Conservation (phyloP, 2,888 invertebrate genomes). For the Bimastos eiseni region DNA sequence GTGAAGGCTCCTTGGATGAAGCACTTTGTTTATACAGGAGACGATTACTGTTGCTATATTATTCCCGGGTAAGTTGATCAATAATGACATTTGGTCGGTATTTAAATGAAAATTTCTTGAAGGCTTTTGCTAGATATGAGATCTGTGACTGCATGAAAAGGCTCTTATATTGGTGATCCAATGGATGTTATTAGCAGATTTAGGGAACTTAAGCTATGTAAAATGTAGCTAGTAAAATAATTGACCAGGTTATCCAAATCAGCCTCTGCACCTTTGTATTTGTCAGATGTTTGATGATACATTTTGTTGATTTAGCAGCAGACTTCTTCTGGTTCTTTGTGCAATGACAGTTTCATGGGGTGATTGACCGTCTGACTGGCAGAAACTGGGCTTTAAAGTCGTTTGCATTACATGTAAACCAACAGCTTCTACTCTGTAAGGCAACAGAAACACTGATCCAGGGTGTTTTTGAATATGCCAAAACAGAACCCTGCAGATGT, state of each 20-base stretch:
- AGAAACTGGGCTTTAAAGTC: too few relatives aligned
- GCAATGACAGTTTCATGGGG: too few relatives aligned
- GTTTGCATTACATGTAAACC: too few relatives aligned
- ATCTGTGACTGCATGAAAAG: neutral
- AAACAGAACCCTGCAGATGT: too few relatives aligned
- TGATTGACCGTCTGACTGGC: too few relatives aligned
- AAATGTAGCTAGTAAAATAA: neutral
- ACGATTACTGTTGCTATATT: slow-evolving; percentile 35
- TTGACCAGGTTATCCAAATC: neutral
- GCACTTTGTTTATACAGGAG: slow-evolving; percentile 38
- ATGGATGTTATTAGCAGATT: neutral
- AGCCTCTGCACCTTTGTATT: neutral
- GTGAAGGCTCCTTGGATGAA: slow-evolving; percentile 45
- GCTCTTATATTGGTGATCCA: neutral
- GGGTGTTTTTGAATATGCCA: too few relatives aligned
- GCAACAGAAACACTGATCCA: too few relatives aligned
- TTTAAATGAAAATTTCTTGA: neutral
- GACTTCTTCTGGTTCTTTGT: too few relatives aligned
- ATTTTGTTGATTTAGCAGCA: too few relatives aligned
- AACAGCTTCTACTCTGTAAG: too few relatives aligned
- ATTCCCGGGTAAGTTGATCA: slow-evolving; percentile 40
- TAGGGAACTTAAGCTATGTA: neutral
- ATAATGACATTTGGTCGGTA: neutral
- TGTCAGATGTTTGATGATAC: neutral
- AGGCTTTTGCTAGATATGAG: neutral